A percentile compares a stretch with the other conserved stretches of the same genome.
phyloP scores from a whole-genome alignment of 2,888 invertebrate genomes.

The Arge pagana region DNA sequence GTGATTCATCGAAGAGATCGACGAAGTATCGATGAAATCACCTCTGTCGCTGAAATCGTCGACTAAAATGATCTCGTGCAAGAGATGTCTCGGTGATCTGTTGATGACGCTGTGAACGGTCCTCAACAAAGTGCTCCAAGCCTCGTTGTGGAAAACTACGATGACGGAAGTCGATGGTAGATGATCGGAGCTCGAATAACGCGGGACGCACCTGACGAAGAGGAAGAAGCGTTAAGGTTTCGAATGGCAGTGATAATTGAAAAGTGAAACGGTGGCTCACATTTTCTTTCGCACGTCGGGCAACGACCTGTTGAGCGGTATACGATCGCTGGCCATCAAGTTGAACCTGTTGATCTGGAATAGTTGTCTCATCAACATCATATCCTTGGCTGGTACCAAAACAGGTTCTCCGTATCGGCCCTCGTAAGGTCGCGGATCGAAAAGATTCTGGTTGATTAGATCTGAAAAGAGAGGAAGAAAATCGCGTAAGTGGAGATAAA shows the following conservation, averaged over 20 bases:
- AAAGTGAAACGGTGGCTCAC: slow-evolving; percentile 60
- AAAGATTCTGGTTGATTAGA: slow-evolving; percentile 77
- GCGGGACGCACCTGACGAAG: slow-evolving; percentile 68
- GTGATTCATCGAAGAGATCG: slow-evolving; percentile 1
- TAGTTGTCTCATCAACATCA: slow-evolving; percentile 76
- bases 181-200: slow-evolving; percentile 63
- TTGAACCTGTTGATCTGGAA: slow-evolving; percentile 87
- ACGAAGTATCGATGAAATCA: slow-evolving; percentile 42
- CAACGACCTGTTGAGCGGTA: slow-evolving; percentile 81
- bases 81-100: slow-evolving; percentile 76
- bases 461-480: slow-evolving; percentile 62
- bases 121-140: slow-evolving; percentile 94
- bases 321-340: slow-evolving; percentile 84
- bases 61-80: slow-evolving; percentile 85
- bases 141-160: slow-evolving; percentile 98
- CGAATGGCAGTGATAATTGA: not conserved
- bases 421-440: slow-evolving; percentile 73
- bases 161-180: slow-evolving; percentile 89
- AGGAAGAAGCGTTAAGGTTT: slow-evolving; percentile 29
- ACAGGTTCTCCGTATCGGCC: slow-evolving; percentile 84
- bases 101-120: slow-evolving; percentile 94
- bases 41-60: slow-evolving; percentile 89
- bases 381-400: slow-evolving; percentile 73
- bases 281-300: slow-evolving; percentile 83
- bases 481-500: too few species aligned